These are phyloP conservation scores for Aramus guarauna DNA, from an alignment of 2,113 vertebrate species.

Conservation along the genomic window DNA sequence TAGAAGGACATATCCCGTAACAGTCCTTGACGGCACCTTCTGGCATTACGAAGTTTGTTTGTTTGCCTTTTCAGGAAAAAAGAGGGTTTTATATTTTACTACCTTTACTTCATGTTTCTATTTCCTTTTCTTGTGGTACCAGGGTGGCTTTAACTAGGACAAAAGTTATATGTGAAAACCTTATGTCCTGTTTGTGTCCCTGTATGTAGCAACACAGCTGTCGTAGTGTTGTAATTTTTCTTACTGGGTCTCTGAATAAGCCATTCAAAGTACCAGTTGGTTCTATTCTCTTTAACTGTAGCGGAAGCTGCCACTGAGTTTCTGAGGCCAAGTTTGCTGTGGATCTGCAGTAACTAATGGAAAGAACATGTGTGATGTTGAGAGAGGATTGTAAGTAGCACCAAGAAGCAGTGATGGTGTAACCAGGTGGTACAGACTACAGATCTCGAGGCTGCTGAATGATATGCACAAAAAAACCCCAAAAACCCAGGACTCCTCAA, in stretches of 20 bases:
- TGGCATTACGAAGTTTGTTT: background rate
- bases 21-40: background rate
- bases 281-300: background rate
- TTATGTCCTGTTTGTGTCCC: background rate
- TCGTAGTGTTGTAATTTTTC: background rate
- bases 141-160: background rate
- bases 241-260: background rate
- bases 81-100: background rate
- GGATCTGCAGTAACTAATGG: background rate
- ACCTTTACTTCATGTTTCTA: background rate
- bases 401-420: background rate
- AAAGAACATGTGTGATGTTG: fast-evolving
- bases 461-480: background rate
- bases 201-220: background rate
- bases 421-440: background rate
- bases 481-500: fast-evolving
- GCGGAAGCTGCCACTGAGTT: background rate
- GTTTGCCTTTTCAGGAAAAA: conserved; percentile 20
- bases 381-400: background rate
- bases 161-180: background rate
- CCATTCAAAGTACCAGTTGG: background rate
- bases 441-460: background rate
- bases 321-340: background rate
- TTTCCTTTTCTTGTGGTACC: background rate
- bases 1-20: background rate